Evolutionary conservation across 2,888 invertebrate species (phyloP).

Genomic region (Cremastobaeus sp.): DNA sequence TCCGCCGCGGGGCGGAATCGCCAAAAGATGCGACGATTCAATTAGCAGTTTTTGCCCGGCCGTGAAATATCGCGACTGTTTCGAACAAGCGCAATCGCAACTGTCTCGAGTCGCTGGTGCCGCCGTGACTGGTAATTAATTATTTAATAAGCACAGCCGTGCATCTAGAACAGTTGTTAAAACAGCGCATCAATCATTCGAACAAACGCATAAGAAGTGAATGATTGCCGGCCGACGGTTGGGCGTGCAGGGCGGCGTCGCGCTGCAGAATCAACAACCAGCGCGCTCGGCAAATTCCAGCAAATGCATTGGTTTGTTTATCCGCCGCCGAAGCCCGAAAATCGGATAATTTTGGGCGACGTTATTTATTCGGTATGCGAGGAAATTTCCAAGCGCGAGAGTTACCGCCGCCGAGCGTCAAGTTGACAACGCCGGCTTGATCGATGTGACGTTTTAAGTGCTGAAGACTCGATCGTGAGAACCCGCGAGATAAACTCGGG

Average conservation of each 20-base stretch:
- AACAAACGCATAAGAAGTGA: conserved; percentile 36
- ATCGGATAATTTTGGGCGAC: conserved; percentile 49
- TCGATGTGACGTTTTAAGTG: conserved; percentile 73
- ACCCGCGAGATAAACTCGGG: conserved; percentile 61
- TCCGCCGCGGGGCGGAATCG: too few relatives aligned
- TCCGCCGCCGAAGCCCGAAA: conserved; percentile 18
- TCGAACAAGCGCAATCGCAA: conserved; percentile 57
- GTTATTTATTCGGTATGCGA: conserved; percentile 59
- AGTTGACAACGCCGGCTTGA: conserved; percentile 71
- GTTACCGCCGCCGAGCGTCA: conserved; percentile 68
- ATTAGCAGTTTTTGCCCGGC: too few relatives aligned
- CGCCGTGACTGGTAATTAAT: conserved; percentile 69
- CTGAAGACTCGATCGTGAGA: conserved; percentile 66
- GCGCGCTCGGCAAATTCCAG: background rate
- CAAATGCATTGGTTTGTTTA: conserved; percentile 20
- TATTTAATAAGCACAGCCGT: conserved; percentile 68
- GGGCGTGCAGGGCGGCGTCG: too few relatives aligned
- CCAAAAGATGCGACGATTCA: too few relatives aligned
- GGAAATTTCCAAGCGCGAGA: conserved; percentile 57
- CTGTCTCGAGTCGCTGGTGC: conserved; percentile 61
- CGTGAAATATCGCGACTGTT: conserved; percentile 7
- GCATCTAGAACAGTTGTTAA: conserved; percentile 52
- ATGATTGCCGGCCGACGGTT: conserved; percentile 18
- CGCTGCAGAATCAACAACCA: too few relatives aligned
- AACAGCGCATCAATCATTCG: conserved; percentile 56